Base-by-base conservation (phyloP, 2,797 vertebrate genomes). In the Vespertilio murinus region DNA sequence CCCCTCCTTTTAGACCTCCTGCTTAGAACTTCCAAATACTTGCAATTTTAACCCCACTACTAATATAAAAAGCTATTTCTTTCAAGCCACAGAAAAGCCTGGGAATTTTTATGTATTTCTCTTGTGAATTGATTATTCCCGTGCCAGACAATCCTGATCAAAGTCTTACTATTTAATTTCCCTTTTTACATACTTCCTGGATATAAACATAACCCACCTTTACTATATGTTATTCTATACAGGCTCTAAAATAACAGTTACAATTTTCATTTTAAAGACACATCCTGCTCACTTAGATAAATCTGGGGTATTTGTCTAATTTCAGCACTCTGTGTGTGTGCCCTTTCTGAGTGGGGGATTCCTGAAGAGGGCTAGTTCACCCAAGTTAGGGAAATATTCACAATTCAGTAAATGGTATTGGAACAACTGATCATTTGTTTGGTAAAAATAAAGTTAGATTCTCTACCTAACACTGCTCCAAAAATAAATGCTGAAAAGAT, bases 151-250 rank as follows among this genome's bases (percentile, higher is more conserved):
- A 67, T 70, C 40, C 86, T n/a, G 38, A 64, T 90, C 28, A 83
- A 88, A 79, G 88, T 69, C 22, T 91, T 69, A 92, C 16, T 92
- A 12, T 80, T 38, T 88, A 84, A 45, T 75, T 74, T 20, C 30
- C 23, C 23, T 18, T 78, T 93, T 73, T 28, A 45, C 13, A 70
- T 64, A 25, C 14, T 59, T 84, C 56, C 20, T 79, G 0, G 74
- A 30, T 49, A 40, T 45, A 54, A 61, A 30, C 40, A 49, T 54
- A 54, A 61, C 8, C 5, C 13, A 47, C 35, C 0, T 56, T 81
- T 95, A 59, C 22, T 69, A 28, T 65, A 30, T 67, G 23, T 64
- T 71, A 49, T 25, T 74, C 22, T 28, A 73, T 17, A 82, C 33
- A 87, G n/a, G 4, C 52, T 78, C 61, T 78, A 59, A 49, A 69